Percentiles rank a stretch among this genome's conserved stretches.
These are phyloP conservation scores for Glyphotaelius pellucidus DNA, from an alignment of 2,888 invertebrate species.

Conservation along the genomic window DNA sequence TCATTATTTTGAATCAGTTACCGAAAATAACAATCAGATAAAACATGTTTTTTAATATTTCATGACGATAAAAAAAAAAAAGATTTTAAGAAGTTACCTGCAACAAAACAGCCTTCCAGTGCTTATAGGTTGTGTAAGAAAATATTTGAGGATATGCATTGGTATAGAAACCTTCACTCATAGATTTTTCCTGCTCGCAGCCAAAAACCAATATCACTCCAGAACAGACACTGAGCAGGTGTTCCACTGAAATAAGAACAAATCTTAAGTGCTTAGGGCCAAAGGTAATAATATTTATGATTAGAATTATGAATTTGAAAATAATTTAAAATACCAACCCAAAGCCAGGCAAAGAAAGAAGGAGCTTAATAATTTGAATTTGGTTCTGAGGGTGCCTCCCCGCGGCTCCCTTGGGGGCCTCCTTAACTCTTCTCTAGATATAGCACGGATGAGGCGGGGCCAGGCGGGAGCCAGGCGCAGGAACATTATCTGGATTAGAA, in stretches of 20 bases:
- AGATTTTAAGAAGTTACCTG: conserved; percentile 69
- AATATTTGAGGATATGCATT: conserved; percentile 73
- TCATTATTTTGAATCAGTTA: too few relatives aligned
- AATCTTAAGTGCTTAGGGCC: background rate
- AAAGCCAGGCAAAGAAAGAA: conserved; percentile 46
- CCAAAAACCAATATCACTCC: conserved; percentile 73
- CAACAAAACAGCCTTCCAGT: conserved; percentile 72
- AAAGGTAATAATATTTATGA: background rate
- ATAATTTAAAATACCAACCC: conserved; percentile 23
- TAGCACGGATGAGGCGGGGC: conserved; percentile 70
- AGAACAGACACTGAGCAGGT: conserved; percentile 79
- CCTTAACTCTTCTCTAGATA: conserved; percentile 28
- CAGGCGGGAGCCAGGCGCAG: conserved; percentile 74
- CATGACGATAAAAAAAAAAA: background rate
- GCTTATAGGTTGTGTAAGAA: conserved; percentile 71
- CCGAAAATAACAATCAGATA: too few relatives aligned
- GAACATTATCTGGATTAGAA: conserved; percentile 76
- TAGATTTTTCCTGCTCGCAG: conserved; percentile 68
- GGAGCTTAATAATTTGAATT: conserved; percentile 50
- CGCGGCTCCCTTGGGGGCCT: background rate
- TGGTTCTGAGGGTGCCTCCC: conserved; percentile 46
- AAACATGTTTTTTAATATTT: too few relatives aligned
- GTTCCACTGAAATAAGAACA: conserved; percentile 76
- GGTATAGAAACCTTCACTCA: conserved; percentile 67
- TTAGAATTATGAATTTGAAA: background rate